Evolutionary conservation across 2,113 vertebrate genomes (phyloP).

Genomic region (Trichechus manatus): DNA sequence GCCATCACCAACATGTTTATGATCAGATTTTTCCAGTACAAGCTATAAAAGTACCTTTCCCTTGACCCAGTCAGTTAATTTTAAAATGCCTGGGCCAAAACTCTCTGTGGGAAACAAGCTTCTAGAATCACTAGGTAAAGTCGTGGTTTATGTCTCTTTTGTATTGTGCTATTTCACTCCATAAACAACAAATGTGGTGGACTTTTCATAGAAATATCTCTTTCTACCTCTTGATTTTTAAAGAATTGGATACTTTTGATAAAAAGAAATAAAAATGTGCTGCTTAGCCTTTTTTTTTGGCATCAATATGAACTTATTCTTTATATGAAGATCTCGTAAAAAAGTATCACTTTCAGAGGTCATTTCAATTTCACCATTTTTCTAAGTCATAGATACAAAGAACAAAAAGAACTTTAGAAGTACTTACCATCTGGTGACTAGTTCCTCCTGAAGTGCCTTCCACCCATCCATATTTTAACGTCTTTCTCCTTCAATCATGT

Average conservation of each 20-base stretch:
- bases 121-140: constrained; percentile 53
- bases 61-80: constrained; percentile 69
- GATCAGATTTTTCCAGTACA: constrained; percentile 54
- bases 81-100: constrained; percentile 70
- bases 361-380: constrained; percentile 56
- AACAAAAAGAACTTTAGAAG: constrained; percentile 68
- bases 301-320: not conserved
- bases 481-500: constrained; percentile 79
- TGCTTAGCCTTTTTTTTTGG: not conserved
- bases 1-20: constrained; percentile 61
- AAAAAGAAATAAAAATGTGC: not conserved
- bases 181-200: constrained; percentile 25
- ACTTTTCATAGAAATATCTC: constrained; percentile 5
- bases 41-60: constrained; percentile 61
- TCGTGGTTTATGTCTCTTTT: constrained; percentile 31
- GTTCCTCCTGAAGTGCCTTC: constrained; percentile 69
- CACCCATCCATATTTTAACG: constrained; percentile 80
- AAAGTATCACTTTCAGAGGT: constrained; percentile 30
- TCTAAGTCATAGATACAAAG: constrained; percentile 65
- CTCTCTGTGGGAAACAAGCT: constrained; percentile 50
- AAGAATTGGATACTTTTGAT: not conserved
- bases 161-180: constrained; percentile 41
- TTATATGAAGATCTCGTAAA: not conserved
- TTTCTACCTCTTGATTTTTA: constrained; percentile 20
- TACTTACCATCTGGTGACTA: constrained; percentile 69